These are phyloP conservation scores for Spea bombifrons DNA, from an alignment of 2,113 vertebrate species.

Conservation along the genomic window DNA sequence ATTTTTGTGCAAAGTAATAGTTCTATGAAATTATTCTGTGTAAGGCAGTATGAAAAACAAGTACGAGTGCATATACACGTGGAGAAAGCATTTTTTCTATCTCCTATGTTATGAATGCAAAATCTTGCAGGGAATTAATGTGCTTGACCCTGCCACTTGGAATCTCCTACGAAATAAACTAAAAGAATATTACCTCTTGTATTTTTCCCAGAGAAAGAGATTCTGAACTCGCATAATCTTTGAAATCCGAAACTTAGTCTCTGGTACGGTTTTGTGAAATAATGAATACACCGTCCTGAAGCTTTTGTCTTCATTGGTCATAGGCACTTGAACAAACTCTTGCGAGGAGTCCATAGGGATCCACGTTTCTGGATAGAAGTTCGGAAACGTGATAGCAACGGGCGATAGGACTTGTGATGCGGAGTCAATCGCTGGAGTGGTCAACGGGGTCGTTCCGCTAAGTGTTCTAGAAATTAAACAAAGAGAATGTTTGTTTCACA, in stretches of 20 bases:
- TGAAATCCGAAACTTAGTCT: slow-evolving; percentile 92
- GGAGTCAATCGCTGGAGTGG: slow-evolving; percentile 60
- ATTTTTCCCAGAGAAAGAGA: slow-evolving; percentile 98
- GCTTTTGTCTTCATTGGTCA: slow-evolving; percentile 91
- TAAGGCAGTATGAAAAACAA: no score
- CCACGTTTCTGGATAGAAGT: slow-evolving; percentile 95
- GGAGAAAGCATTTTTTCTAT: no score
- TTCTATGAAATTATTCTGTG: no score
- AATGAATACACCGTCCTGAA: slow-evolving; percentile 96
- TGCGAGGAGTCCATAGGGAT: slow-evolving; percentile 86
- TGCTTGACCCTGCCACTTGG: no score
- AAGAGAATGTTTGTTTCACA: slow-evolving; percentile 16
- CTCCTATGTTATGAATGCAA: no score
- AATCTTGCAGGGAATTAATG: no score
- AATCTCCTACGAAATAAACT: not conserved
- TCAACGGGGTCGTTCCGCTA: slow-evolving; percentile 67
- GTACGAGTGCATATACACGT: no score
- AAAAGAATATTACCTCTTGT: slow-evolving; percentile 78
- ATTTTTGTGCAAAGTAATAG: no score
- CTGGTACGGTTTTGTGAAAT: slow-evolving; percentile 98
- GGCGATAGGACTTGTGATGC: slow-evolving; percentile 70
- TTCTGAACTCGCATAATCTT: slow-evolving; percentile 96
- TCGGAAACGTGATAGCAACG: slow-evolving; percentile 70
- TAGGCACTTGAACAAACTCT: slow-evolving; percentile 97
- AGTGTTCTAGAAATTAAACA: slow-evolving; percentile 72